Evolutionary conservation across 2,888 invertebrate species (phyloP), one percentile per base, ranked within the genome.

Genomic region (Crematogaster levior): DNA sequence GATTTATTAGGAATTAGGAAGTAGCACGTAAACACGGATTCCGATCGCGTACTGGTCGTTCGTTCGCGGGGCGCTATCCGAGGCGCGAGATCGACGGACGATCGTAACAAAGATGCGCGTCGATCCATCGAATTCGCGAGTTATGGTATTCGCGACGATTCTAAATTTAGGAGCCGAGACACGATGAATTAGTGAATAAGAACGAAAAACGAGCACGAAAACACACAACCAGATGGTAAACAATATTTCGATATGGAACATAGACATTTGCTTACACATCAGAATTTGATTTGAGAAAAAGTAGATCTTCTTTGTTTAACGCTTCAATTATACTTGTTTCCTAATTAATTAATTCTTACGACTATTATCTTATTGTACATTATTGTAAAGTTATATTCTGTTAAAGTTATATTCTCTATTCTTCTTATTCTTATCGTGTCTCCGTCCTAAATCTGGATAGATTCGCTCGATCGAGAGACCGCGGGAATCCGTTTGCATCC

Each of bases 1-100:
- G 58, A 65, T 70, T 56, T 18, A 65, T 65, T 65, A 65, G 43
- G 63, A 77, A 77, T 77, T 77, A 56, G 43, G 56, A 70, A 77
- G 56, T 24, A 70, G 56, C 43, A 43, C 37, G 43, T 43, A 10
- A 56, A 77, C 40, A 40, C 60, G 73, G 18, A 77, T 68, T n/a
- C 77, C 66, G 43, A 68, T 53, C 77, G 74, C 65, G 48, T 27
- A 53, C 53, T 43, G 5, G n/a, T 77, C 66, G 43, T 34, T 21
- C 30, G 30, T 68, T 40, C 77, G 77, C 66, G 63, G 46, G 18
- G 4, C 74, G 48, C 27, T 30, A 9, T 34, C 48, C 40, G 56
- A 53, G 10, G 53, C 68, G 40, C 53, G 48, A 68, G 70, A 77
- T 77, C 43, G 77, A 77, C 21, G 68, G 68, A 77, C 40, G 68